phyloP scores from a whole-genome alignment of 2,113 vertebrate genomes.

The Heterotis niloticus region DNA sequence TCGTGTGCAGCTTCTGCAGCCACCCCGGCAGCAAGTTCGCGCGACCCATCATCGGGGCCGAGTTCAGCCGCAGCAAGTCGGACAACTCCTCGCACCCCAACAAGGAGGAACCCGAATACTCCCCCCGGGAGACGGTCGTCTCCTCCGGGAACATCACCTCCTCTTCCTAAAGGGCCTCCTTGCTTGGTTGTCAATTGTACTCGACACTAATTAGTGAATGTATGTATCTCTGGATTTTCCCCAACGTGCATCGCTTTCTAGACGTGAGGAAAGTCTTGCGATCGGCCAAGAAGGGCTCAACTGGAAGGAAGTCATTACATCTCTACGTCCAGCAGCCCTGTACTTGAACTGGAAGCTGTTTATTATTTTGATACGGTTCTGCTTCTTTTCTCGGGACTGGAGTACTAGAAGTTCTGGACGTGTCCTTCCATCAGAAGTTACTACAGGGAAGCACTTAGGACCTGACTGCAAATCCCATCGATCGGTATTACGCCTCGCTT shows the following conservation, averaged over 20 bases:
- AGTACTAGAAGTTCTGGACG: conserved; percentile 18
- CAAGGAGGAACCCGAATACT: conserved; percentile 82
- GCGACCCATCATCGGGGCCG: conserved; percentile 80
- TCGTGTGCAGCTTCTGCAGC: conserved; percentile 76
- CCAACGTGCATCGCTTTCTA: not conserved
- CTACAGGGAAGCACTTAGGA: conserved; percentile 46
- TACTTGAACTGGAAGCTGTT: conserved; percentile 26
- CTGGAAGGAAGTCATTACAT: conserved; percentile 25
- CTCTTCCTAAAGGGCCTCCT: conserved; percentile 69
- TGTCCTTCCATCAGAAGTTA: conserved; percentile 1
- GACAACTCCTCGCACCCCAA: conserved; percentile 94
- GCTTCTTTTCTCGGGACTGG: conserved; percentile 8
- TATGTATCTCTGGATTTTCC: conserved; percentile 21
- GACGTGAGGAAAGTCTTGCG: not conserved
- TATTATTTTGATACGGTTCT: conserved; percentile 14
- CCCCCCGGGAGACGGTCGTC: conserved; percentile 74
- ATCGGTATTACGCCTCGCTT: conserved; percentile 35
- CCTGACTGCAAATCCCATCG: conserved; percentile 28
- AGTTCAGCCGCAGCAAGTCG: conserved; percentile 92
- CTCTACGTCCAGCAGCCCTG: not conserved
- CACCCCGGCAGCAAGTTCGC: conserved; percentile 70
- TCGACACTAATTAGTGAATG: conserved; percentile 30
- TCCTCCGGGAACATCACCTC: conserved; percentile 85
- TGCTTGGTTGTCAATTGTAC: not conserved
- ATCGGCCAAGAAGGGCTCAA: not conserved